phyloP scores from a whole-genome alignment of 2,113 vertebrate species.

The Callospermophilus lateralis region DNA sequence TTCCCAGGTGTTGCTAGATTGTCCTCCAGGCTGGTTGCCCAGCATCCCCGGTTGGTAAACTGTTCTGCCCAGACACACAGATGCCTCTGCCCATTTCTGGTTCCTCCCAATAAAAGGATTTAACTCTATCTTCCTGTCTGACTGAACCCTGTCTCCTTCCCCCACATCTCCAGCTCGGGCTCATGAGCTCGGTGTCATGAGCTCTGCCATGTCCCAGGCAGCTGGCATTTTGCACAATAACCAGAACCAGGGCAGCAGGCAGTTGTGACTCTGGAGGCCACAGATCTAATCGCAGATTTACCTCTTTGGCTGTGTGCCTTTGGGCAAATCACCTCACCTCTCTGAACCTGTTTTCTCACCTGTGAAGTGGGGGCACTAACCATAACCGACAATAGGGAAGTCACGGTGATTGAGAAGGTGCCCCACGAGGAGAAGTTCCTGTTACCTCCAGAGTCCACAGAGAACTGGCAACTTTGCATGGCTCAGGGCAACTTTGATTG shows the following conservation, averaged over 20 bases:
- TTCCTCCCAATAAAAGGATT: not conserved
- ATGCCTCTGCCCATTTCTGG: not conserved
- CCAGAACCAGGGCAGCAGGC: not conserved
- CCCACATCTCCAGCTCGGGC: rapidly evolving
- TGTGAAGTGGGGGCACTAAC: not conserved
- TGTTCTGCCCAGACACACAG: not conserved
- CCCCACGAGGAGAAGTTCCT: rapidly evolving
- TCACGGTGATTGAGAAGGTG: rapidly evolving
- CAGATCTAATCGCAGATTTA: not conserved
- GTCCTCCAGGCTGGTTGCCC: not conserved
- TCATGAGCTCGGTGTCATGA: too few relatives aligned
- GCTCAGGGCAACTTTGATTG: not conserved
- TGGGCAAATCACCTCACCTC: not conserved
- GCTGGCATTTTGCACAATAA: not conserved
- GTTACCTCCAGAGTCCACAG: not conserved
- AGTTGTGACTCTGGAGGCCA: not conserved
- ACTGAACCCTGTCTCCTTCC: not conserved
- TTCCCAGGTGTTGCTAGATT: not conserved
- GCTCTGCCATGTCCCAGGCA: rapidly evolving
- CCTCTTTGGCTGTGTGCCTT: not conserved
- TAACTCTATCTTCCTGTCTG: not conserved
- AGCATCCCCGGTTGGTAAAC: not conserved
- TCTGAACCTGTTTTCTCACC: not conserved
- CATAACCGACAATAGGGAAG: not conserved
- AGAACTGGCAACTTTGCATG: not conserved